phyloP scores from a whole-genome alignment of 2,888 invertebrate species.

The Argyresthia goedartella region DNA sequence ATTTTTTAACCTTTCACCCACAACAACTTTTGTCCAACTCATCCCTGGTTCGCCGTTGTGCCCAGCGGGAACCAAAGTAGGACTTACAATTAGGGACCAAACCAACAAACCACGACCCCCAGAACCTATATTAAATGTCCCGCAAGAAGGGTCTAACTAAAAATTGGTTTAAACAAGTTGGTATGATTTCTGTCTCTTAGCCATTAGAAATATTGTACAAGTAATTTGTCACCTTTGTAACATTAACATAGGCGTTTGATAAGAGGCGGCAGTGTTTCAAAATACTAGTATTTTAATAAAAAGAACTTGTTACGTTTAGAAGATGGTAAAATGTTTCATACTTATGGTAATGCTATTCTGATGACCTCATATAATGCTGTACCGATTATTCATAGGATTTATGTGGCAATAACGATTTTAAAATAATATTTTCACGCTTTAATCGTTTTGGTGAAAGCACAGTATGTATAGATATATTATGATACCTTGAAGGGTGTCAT shows the following conservation, averaged over 20 bases:
- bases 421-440: not conserved
- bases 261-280: conserved; percentile 24
- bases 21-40: no score
- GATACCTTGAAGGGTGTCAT: not conserved
- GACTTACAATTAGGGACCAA: no score
- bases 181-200: conserved; percentile 13
- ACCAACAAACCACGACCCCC: no score
- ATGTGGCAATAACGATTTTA: not conserved
- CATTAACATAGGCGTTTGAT: conserved; percentile 22
- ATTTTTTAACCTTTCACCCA: no score
- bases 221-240: conserved; percentile 46
- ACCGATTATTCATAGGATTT: not conserved
- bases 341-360: not conserved
- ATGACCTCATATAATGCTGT: not conserved
- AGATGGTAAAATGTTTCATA: no score
- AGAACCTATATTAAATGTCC: no score
- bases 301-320: not conserved
- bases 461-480: not conserved
- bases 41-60: no score
- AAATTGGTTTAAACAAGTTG: not conserved
- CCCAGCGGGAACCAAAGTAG: no score
- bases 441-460: not conserved
- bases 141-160: no score
- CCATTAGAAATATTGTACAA: conserved; percentile 22
- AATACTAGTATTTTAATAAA: conserved; percentile 7